Conservation (phyloP, 2,888 invertebrate species). For the Anorthoa munda region DNA sequence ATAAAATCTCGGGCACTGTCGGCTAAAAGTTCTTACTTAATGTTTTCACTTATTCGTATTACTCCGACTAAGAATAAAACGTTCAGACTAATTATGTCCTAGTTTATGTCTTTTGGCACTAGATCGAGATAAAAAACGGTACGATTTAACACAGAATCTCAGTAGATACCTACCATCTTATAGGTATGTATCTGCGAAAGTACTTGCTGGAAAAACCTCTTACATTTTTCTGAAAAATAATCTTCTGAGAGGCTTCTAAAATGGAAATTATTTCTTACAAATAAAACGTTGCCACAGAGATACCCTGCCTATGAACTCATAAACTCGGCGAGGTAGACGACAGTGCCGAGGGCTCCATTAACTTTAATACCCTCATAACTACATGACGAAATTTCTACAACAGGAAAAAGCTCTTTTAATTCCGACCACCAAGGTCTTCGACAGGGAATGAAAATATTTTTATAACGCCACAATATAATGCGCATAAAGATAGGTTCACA, state of each 20-base stretch:
- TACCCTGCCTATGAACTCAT: conserved; percentile 81
- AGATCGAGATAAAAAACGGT: conserved; percentile 39
- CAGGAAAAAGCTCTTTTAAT: conserved; percentile 86
- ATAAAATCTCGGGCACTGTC: conserved; percentile 17
- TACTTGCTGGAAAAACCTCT: conserved; percentile 46
- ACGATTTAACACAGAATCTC: conserved; percentile 24
- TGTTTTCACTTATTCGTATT: conserved; percentile 44
- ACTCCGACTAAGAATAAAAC: conserved; percentile 41
- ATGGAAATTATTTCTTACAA: conserved; percentile 75
- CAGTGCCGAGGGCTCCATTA: conserved; percentile 82
- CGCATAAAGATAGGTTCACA: conserved; percentile 48
- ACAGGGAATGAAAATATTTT: conserved; percentile 71
- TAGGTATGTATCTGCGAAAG: conserved; percentile 28
- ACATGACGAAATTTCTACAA: conserved; percentile 85
- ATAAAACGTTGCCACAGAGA: conserved; percentile 78
- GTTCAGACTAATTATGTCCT: conserved; percentile 51
- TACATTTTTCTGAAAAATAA: conserved; percentile 63
- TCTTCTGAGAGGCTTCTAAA: conserved; percentile 66
- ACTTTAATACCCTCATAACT: conserved; percentile 87
- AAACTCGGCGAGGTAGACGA: conserved; percentile 80
- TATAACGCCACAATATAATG: conserved; percentile 60
- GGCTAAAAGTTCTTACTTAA: conserved; percentile 24
- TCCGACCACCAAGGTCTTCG: conserved; percentile 73
- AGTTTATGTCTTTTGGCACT: conserved; percentile 54
- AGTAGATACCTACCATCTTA: conserved; percentile 17